Evolutionary conservation across 1,140 invertebrate species (phyloP).

Genomic region (Chironomus tepperi): DNA sequence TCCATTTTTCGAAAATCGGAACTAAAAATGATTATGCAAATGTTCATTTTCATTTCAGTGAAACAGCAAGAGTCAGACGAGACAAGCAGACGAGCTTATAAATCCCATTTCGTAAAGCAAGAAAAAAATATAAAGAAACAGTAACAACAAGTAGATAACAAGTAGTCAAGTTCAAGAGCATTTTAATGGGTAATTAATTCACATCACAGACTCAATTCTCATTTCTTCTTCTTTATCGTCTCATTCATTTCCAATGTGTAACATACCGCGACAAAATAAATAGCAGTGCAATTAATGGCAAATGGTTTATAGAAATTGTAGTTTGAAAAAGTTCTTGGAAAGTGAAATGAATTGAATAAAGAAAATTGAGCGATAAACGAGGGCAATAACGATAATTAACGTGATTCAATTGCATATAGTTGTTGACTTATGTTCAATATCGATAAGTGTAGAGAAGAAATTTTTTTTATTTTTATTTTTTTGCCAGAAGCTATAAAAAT

Average conservation of each 20-base stretch:
- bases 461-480: too few species aligned
- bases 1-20: too few species aligned
- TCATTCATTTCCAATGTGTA: not conserved
- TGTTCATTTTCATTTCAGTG: too few species aligned
- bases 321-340: not conserved
- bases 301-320: not conserved
- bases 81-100: too few species aligned
- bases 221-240: not conserved
- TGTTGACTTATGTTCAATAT: not conserved
- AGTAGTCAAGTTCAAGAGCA: constrained; percentile 5
- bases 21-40: too few species aligned
- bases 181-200: constrained; percentile 2
- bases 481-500: too few species aligned
- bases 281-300: not conserved
- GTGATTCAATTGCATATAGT: not conserved
- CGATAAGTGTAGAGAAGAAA: too few species aligned
- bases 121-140: not conserved
- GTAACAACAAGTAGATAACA: not conserved
- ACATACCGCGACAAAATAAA: not conserved
- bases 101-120: too few species aligned
- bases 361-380: constrained; percentile 4
- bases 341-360: not conserved
- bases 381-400: not conserved
- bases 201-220: not conserved
- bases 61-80: too few species aligned